Evolutionary conservation across 2,888 invertebrate genomes (phyloP).

Genomic region (Caenorhabditis virilis): DNA sequence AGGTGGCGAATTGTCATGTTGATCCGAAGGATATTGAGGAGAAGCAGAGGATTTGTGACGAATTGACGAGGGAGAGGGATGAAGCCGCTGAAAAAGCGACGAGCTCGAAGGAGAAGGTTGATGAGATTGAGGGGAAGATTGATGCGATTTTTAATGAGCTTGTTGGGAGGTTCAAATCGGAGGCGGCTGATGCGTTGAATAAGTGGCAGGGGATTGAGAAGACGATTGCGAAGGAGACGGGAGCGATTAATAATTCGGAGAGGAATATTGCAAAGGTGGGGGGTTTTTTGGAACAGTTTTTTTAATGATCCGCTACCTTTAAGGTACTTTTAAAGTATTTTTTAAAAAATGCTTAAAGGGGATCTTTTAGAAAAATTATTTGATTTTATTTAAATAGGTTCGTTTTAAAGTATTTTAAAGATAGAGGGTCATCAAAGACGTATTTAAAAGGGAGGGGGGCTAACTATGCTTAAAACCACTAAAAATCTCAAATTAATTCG

Average conservation of each 20-base stretch:
- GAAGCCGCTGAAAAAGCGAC: conserved; percentile 11
- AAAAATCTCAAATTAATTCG: too few species aligned
- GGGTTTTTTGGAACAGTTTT: not conserved
- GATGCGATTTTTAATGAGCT: conserved; percentile 59
- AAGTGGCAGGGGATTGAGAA: conserved; percentile 69
- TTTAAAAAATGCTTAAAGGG: too few species aligned
- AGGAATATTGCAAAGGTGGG: conserved; percentile 69
- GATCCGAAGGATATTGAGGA: conserved; percentile 64
- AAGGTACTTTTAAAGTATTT: too few species aligned
- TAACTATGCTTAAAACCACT: too few species aligned
- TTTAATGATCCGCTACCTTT: too few species aligned
- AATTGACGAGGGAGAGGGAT: conserved; percentile 16
- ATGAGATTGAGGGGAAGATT: conserved; percentile 69
- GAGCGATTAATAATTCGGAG: conserved; percentile 73
- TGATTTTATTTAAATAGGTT: too few species aligned
- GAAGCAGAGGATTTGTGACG: conserved; percentile 9
- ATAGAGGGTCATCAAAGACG: not conserved
- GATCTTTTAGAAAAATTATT: too few species aligned
- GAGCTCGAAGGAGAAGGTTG: conserved; percentile 12
- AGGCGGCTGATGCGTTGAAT: conserved; percentile 13
- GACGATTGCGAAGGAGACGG: conserved; percentile 71
- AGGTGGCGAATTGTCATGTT: conserved; percentile 67
- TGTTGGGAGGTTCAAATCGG: conserved; percentile 73
- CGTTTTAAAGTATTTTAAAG: not conserved
- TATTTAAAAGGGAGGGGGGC: too few species aligned